Percentiles rank a stretch among this genome's conserved stretches.
These are phyloP conservation scores for Pyrrhia umbra DNA, from an alignment of 2,888 invertebrate species.

Conservation along the genomic window DNA sequence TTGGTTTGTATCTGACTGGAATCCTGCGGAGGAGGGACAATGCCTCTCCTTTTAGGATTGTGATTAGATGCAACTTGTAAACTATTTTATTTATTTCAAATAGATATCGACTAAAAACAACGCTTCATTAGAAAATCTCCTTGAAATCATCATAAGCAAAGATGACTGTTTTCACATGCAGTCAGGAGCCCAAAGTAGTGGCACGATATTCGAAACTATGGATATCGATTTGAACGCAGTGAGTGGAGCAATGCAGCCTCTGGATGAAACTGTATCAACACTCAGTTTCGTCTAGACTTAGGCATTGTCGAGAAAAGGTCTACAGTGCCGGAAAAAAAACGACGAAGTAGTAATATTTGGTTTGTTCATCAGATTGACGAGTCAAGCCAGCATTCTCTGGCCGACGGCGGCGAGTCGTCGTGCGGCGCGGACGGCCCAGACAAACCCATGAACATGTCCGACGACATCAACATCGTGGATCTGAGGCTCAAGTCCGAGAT, in stretches of 20 bases:
- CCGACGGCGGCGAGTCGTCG: slow-evolving; percentile 76
- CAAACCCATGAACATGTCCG: slow-evolving; percentile 69
- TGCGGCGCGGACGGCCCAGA: slow-evolving; percentile 74
- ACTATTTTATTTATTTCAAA: slow-evolving; percentile 25
- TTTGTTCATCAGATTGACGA: slow-evolving; percentile 89
- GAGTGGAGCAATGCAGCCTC: slow-evolving; percentile 10
- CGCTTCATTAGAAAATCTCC: slow-evolving; percentile 1
- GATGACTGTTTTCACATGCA: not conserved
- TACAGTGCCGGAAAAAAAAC: not conserved
- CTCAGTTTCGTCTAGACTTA: not conserved
- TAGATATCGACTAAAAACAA: slow-evolving; percentile 16
- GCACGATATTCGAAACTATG: not conserved
- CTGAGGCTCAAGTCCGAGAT: slow-evolving; percentile 92
- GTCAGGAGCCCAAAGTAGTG: not conserved
- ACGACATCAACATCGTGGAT: slow-evolving; percentile 91
- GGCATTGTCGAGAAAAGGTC: not conserved
- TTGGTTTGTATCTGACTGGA: slow-evolving; percentile 13
- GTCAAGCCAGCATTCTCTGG: slow-evolving; percentile 92
- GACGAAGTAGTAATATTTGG: not conserved
- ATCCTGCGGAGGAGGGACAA: not conserved
- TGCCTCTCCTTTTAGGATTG: slow-evolving; percentile 2
- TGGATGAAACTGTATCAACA: not conserved
- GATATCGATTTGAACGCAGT: slow-evolving; percentile 9
- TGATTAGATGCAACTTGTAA: not conserved
- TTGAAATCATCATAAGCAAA: not conserved